phyloP scores from a whole-genome alignment of 2,797 vertebrate species.

The Tangara arthus region DNA sequence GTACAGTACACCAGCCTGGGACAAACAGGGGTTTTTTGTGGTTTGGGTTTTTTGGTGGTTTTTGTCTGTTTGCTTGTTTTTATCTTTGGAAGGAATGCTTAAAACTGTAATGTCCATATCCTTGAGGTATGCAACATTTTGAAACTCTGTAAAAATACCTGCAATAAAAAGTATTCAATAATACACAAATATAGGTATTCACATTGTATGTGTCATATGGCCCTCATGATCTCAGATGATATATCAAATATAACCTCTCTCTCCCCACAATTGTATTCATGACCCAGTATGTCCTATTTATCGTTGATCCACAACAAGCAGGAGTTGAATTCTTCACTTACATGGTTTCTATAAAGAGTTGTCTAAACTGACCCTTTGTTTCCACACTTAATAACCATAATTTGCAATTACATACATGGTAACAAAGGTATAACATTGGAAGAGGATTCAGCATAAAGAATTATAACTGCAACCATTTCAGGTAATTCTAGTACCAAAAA shows the following conservation, averaged over 20 bases:
- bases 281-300: background rate
- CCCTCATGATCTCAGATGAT: background rate
- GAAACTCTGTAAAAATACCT: background rate
- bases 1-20: slow-evolving; percentile 56
- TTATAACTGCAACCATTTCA: background rate
- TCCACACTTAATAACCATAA: background rate
- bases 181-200: background rate
- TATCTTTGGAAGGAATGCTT: background rate
- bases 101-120: background rate
- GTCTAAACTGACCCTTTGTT: background rate
- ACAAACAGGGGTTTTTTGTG: background rate
- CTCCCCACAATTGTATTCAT: background rate
- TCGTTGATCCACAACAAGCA: background rate
- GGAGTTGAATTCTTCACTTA: background rate
- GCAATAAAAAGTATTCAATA: background rate
- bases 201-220: background rate
- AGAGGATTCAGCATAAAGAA: background rate
- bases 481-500: background rate
- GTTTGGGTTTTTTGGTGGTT: background rate
- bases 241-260: background rate
- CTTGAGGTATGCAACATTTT: background rate
- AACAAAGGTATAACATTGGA: background rate
- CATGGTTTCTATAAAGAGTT: background rate
- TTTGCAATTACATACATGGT: background rate
- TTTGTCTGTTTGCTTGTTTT: background rate